Conservation (phyloP, 1,140 invertebrate genomes). For the Lerema accius region DNA sequence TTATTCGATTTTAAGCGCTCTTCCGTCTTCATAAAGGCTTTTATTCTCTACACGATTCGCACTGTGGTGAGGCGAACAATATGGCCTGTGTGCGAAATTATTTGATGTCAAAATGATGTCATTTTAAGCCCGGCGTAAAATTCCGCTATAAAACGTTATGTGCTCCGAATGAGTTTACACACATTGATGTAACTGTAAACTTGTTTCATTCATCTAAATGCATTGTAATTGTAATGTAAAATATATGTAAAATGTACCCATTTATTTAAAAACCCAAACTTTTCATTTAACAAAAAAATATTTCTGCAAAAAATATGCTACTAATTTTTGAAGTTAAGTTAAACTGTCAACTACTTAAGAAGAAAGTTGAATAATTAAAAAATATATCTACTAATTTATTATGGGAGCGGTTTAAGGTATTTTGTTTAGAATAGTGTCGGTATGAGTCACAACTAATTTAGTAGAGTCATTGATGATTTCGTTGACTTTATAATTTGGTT, state of each 20-base stretch:
- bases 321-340: too few relatives aligned
- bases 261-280: too few relatives aligned
- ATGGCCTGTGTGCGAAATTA: conserved; percentile 41
- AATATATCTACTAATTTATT: too few relatives aligned
- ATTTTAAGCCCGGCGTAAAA: conserved; percentile 53
- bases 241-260: too few relatives aligned
- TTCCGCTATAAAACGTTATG: conserved; percentile 48
- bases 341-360: too few relatives aligned
- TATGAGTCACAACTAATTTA: conserved; percentile 47
- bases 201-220: conserved; percentile 49
- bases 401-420: conserved; percentile 9
- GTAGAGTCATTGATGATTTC: too few relatives aligned
- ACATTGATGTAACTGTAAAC: conserved; percentile 49
- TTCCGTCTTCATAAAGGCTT: conserved; percentile 11
- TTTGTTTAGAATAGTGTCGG: conserved; percentile 6
- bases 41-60: conserved; percentile 1
- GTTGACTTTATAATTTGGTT: conserved; percentile 13
- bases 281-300: too few relatives aligned
- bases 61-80: not conserved
- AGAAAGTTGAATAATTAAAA: too few relatives aligned
- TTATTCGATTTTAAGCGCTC: conserved; percentile 14
- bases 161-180: conserved; percentile 44
- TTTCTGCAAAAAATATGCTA: too few relatives aligned
- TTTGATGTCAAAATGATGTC: conserved; percentile 57
- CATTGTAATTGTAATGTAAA: conserved; percentile 4